Base-by-base conservation (phyloP, 2,888 invertebrate species). In the Trissonchulus sp. region DNA sequence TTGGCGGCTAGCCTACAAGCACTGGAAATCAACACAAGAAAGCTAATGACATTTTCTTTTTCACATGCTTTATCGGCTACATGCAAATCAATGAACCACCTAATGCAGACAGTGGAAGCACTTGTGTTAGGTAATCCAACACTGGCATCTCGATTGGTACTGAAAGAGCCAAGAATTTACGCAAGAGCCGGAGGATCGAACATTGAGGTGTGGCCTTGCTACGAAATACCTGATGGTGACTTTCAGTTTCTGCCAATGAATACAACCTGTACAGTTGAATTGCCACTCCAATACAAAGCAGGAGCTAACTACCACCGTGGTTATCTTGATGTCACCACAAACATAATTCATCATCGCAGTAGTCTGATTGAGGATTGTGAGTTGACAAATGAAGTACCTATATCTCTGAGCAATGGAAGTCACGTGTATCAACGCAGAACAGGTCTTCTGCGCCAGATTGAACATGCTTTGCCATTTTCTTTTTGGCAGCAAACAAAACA, bases 1-100 rank as follows among this genome's bases (percentile, higher is more conserved):
- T 60, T 60, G 60, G 60, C 60, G n/a, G 18, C 60, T 60, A 60
- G 60, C 60, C 60, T 60, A n/a, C 60, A 60, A 60, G 60, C 60
- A n/a, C 60, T 60, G 18, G 60, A 60, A 60, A 60, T 60, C n/a
- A 18, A 60, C 60, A n/a, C 60, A 18, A 18, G 18, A 18, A 18
- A n/a, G n/a, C n/a, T n/a, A 60, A 60, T 60, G 18, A 18, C 60
- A 60, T 60, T 60, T n/a, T 18, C 60, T n/a, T 60, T 18, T 60
- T 18, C 18, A 18, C 60, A 60, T 60, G 60, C 60, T n/a, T 18
- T 60, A 60, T 18, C 60, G 18, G 18, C 60, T 18, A 60, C 60
- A 60, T 60, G 60, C n/a, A 60, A 60, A 18, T 60, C n/a, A n/a
- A 60, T 60, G 60, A 18, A n/a, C 18, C 60, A 60, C 18, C 18